Percentiles rank a stretch among this genome's conserved stretches.
Evolutionary conservation across 2,113 vertebrate genomes (phyloP).

Genomic region (Salvelinus namaycush): DNA sequence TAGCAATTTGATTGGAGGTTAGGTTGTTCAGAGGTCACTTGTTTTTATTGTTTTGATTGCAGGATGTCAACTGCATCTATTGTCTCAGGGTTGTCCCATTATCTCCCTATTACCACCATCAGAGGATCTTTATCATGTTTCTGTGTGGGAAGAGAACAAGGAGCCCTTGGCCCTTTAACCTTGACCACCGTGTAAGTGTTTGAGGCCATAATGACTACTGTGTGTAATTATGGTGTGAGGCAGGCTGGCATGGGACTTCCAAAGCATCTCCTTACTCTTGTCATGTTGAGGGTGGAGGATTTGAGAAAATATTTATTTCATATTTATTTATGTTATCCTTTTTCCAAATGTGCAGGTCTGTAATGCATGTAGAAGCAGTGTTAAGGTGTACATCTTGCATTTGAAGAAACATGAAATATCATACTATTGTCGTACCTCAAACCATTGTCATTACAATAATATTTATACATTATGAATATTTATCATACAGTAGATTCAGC

Average conservation of each 20-base stretch:
- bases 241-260: slow-evolving; percentile 29
- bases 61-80: background rate
- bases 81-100: background rate
- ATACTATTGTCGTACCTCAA: no score
- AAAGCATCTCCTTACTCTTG: slow-evolving; percentile 2
- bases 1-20: no score
- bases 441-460: no score
- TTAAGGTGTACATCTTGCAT: no score
- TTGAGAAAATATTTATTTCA: background rate
- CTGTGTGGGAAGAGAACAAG: slow-evolving; percentile 13
- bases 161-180: background rate
- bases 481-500: no score
- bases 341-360: no score
- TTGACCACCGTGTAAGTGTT: slow-evolving; percentile 29
- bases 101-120: background rate
- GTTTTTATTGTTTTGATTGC: no score
- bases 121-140: slow-evolving; percentile 4
- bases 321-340: background rate
- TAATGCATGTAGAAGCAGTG: no score
- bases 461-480: no score
- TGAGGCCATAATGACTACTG: slow-evolving; percentile 24
- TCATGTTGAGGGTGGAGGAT: slow-evolving; percentile 4
- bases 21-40: no score
- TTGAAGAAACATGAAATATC: no score
- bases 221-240: slow-evolving; percentile 25